Percentiles rank a stretch among this genome's conserved stretches.
Conservation (phyloP, 2,888 invertebrate genomes). For the Colostygia pectinataria region DNA sequence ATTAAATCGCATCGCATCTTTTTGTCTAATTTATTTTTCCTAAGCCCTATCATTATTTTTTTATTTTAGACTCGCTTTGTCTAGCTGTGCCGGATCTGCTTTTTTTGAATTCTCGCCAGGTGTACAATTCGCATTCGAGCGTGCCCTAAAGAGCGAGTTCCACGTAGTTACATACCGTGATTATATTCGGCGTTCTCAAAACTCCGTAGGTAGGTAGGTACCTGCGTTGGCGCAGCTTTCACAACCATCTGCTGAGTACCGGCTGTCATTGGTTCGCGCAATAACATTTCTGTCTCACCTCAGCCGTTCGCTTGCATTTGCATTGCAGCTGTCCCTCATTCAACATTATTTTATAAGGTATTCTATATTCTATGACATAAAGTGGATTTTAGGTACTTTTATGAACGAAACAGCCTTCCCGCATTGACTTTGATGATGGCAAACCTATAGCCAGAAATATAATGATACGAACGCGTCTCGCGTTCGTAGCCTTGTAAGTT, state of each 20-base stretch:
- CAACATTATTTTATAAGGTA: not conserved
- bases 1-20: too few species aligned
- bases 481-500: too few species aligned
- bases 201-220: conserved; percentile 51
- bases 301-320: conserved; percentile 37
- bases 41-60: too few species aligned
- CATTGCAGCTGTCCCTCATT: conserved; percentile 38
- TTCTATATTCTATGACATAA: not conserved
- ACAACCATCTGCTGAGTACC: conserved; percentile 73
- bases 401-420: too few species aligned
- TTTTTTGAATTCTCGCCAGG: too few species aligned
- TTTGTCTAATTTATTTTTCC: too few species aligned
- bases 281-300: conserved; percentile 5
- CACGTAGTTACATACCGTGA: conserved; percentile 64
- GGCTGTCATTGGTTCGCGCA: conserved; percentile 54
- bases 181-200: conserved; percentile 80
- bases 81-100: too few species aligned
- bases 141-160: conserved; percentile 66
- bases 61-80: too few species aligned
- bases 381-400: too few species aligned
- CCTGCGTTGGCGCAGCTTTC: conserved; percentile 73
- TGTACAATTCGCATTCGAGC: conserved; percentile 65
- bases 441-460: too few species aligned
- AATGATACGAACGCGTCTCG: too few species aligned
- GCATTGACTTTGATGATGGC: too few species aligned